phyloP scores from a whole-genome alignment of 2,888 invertebrate species.

The Drosophila helvetica region DNA sequence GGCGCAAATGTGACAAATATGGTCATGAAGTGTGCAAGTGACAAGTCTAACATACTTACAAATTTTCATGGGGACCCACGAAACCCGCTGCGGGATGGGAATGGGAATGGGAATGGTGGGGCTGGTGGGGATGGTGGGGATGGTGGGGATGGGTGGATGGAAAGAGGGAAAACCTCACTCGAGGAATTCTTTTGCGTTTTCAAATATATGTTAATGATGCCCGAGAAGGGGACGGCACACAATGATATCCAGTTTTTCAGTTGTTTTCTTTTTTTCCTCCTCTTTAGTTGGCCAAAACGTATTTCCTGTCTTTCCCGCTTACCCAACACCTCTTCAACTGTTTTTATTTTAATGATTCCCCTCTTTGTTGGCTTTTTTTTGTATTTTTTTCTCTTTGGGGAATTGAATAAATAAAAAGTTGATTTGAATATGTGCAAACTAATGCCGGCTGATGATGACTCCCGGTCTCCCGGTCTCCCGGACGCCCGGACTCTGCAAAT shows the following conservation, averaged over 20 bases:
- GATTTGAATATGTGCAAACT: conserved; percentile 74
- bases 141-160: background rate
- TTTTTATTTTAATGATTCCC: conserved; percentile 72
- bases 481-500: conserved; percentile 44
- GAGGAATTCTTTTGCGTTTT: conserved; percentile 70
- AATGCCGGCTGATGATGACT: conserved; percentile 62
- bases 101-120: background rate
- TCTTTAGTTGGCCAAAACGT: conserved; percentile 62
- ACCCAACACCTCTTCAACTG: conserved; percentile 60
- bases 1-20: conserved; percentile 81
- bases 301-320: conserved; percentile 67
- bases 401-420: conserved; percentile 44
- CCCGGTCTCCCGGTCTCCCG: conserved; percentile 38
- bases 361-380: conserved; percentile 15
- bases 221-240: conserved; percentile 32
- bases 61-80: conserved; percentile 72
- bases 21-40: conserved; percentile 81
- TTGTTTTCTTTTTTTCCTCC: conserved; percentile 1
- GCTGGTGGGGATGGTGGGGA: background rate
- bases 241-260: conserved; percentile 64
- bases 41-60: conserved; percentile 79
- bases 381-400: conserved; percentile 3
- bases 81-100: conserved; percentile 20
- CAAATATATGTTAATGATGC: conserved; percentile 79
- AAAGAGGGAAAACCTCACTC: conserved; percentile 7